Evolutionary conservation across 2,888 invertebrate genomes (phyloP), one percentile per base, ranked within the genome.

Genomic region (Cataglyphis albicans): DNA sequence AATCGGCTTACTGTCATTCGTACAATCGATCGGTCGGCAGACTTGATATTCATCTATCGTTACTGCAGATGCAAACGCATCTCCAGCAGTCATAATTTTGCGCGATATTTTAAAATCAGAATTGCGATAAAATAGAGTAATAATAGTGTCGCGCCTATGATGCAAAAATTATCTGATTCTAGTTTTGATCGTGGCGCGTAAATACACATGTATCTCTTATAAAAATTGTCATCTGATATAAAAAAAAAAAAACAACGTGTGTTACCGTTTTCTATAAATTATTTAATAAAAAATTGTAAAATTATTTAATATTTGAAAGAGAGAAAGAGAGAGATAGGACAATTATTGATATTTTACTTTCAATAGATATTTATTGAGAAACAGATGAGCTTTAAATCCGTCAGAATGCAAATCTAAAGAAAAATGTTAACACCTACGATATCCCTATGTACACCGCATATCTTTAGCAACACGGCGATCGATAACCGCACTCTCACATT

Each of bases 381-480:
- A 52, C 38, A n/a, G 18, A 67, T 25, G 52, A 12, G 25, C 29
- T 52, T 55, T 25, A 65, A 41, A 65, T 65, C 65, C 10, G 18
- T 41, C 18, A 52, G n/a, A 52, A 52, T 52, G 7, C 7, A 52
- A n/a, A n/a, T 52, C n/a, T 74, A 68, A 38, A 65, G 15, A 25
- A 32, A 35, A 65, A 41, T 12, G n/a, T 68, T 38, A 57, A 68
- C 29, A 15, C 29, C 12, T 35, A 52, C 18, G 35, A 25, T 21
- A 12, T 5, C 7, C 68, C 2, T 29, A 29, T 55, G 21, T 55
- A 52, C 38, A n/a, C 10, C 68, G 38, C 48, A n/a, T 7, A 1
- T 81, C 78, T 52, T 81, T 18, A 18, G 12, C 9, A 12, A 38
- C 70, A 65, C 25, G 12, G 75, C 75, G 65, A 80, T 80, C 78